These are phyloP conservation scores for Coranthus polyacanthus DNA, from an alignment of 2,797 vertebrate species.

Conservation along the genomic window DNA sequence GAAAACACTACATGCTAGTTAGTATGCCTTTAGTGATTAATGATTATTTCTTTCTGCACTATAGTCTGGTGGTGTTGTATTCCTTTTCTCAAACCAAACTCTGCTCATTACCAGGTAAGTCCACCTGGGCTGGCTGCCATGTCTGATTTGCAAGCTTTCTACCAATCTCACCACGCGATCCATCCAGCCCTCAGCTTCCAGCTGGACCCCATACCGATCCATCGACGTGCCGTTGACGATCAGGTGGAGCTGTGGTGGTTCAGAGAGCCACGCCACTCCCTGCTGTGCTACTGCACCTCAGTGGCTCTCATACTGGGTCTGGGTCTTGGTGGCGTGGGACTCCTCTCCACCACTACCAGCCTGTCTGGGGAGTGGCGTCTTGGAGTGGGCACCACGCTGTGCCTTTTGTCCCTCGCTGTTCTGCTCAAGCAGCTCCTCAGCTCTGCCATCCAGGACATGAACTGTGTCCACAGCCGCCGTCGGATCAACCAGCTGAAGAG, in stretches of 20 bases:
- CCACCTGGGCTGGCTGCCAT: conserved; percentile 52
- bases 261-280: conserved; percentile 90
- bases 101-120: conserved; percentile 18
- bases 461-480: conserved; percentile 90
- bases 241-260: conserved; percentile 98
- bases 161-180: conserved; percentile 46
- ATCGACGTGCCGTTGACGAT: conserved; percentile 87
- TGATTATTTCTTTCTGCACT: not conserved
- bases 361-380: conserved; percentile 93
- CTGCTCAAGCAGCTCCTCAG: conserved; percentile 97
- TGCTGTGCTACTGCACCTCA: conserved; percentile 91
- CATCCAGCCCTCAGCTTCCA: conserved; percentile 51
- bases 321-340: conserved; percentile 90
- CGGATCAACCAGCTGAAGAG: conserved; percentile 93
- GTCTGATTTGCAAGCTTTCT: conserved; percentile 83
- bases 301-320: conserved; percentile 92
- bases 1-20: too few relatives aligned
- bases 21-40: too few relatives aligned
- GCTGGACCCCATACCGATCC: conserved; percentile 74
- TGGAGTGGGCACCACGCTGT: conserved; percentile 90
- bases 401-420: conserved; percentile 91
- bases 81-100: conserved; percentile 1
- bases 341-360: conserved; percentile 90
- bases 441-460: conserved; percentile 98
- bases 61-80: not conserved